phyloP scores from a whole-genome alignment of 2,888 invertebrate genomes.

The Sinodicranocentrus sp. region DNA sequence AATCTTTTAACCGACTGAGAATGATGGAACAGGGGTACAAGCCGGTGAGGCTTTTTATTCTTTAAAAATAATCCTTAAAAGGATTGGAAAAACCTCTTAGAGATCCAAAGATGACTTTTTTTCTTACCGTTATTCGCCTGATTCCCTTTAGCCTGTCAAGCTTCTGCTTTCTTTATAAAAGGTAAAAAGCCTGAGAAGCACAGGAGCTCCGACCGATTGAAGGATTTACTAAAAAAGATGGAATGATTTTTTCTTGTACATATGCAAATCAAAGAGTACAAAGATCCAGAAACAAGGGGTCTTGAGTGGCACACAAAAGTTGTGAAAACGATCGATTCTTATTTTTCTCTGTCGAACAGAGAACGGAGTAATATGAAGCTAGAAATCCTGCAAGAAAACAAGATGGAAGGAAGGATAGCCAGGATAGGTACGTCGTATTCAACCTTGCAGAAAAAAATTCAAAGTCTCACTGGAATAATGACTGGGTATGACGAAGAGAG shows the following conservation, averaged over 20 bases:
- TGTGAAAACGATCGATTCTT: neutral
- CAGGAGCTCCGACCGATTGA: slow-evolving; percentile 22
- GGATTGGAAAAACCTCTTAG: slow-evolving; percentile 5
- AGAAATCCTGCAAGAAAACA: no score
- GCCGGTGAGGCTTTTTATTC: slow-evolving; percentile 9
- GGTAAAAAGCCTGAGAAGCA: neutral
- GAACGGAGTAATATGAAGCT: no score
- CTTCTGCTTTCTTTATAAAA: neutral
- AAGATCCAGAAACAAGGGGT: neutral
- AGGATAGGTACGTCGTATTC: no score
- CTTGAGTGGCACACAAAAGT: neutral
- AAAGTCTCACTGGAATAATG: slow-evolving; percentile 1
- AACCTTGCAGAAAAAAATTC: neutral
- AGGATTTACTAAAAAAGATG: slow-evolving; percentile 19
- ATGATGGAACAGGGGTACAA: neutral
- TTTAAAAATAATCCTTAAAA: slow-evolving; percentile 32
- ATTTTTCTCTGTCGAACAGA: neutral
- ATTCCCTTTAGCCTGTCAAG: neutral
- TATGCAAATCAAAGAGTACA: slow-evolving; percentile 9
- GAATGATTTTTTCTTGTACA: slow-evolving; percentile 1
- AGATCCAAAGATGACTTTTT: slow-evolving; percentile 13
- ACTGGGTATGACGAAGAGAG: slow-evolving; percentile 4
- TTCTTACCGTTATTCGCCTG: slow-evolving; percentile 14
- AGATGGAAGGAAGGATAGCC: no score
- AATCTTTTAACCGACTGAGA: slow-evolving; percentile 7